Evolutionary conservation across 2,888 invertebrate genomes (phyloP), one percentile per base, ranked within the genome.

Genomic region (Tenthredo scrophulariae): DNA sequence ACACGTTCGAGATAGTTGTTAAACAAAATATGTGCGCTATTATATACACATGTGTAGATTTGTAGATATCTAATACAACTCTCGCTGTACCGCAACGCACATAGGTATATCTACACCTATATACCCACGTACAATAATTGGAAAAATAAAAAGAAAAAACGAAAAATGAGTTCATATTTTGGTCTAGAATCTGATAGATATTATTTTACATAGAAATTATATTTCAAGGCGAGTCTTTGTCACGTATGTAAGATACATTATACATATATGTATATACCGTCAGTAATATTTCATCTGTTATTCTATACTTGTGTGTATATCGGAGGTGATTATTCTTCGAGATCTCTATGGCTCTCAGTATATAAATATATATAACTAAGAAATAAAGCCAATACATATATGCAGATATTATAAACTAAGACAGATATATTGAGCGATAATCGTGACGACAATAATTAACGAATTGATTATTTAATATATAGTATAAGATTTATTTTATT

Each of bases 161-260:
- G 10, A 40, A 33, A 72, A 43, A 72, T 5, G 18, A 67, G 29
- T 67, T 33, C 18, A 15, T 65, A 65, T 40, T 22, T 50, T 22
- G 75, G 9, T 50, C 46, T 29, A 46, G 50, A 50, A 77, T 77
- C 50, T 29, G 75, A 77, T 77, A 29, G 22, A 77, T 50, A 29
- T 77, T 77, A 29, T 77, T 77, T 46, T 50, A 50, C 75, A 46
- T 77, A 29, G 46, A 43, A 75, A 43, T 29, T 22, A 77, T 26
- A 46, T 50, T 77, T 46, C 50, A 50, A 46, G 46, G 75, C 15
- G 40, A 74, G 22, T n/a, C 37, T 67, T 33, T 26, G 67, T 67
- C 65, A 29, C 65, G 4, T 62, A n/a, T 26, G 26, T 26, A 62
- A 13, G 33, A 3, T 33, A 4, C 5, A 33, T 18, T 13, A 13